Evolutionary conservation across 2,113 vertebrate genomes (phyloP).

Genomic region (Brienomyrus brachyistius): DNA sequence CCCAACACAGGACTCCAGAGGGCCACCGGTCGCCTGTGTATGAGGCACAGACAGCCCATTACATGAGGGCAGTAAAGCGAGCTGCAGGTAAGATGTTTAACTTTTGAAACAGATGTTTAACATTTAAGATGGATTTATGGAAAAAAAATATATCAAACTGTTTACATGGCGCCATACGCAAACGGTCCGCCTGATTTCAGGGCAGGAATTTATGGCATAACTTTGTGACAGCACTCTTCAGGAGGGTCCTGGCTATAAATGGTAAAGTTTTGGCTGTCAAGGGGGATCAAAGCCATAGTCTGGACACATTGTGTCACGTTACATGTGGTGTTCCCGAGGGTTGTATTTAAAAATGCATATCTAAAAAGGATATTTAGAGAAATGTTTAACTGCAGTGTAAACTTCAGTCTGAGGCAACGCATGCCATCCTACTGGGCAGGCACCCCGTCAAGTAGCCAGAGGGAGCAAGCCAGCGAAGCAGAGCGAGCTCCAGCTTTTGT

Average conservation of each 20-base stretch:
- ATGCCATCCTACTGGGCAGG: not conserved
- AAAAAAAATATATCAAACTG: constrained; percentile 13
- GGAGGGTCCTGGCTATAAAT: constrained; percentile 23
- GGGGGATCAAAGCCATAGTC: constrained; percentile 1
- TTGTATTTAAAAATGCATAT: not conserved
- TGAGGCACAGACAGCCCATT: not conserved
- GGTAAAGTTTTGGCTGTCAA: not conserved
- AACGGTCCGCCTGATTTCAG: not conserved
- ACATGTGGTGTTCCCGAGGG: not conserved
- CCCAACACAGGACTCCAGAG: not conserved
- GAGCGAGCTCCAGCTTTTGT: constrained; percentile 9
- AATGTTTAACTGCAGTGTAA: not conserved
- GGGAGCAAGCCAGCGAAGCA: not conserved
- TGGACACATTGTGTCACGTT: constrained; percentile 8
- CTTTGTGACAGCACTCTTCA: not conserved
- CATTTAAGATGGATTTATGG: constrained; percentile 17
- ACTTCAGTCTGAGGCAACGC: not conserved
- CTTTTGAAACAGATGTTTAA: not conserved
- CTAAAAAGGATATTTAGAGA: not conserved
- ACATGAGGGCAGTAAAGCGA: not conserved
- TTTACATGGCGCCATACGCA: constrained; percentile 21
- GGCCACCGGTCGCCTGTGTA: not conserved
- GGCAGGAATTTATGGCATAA: constrained; percentile 12
- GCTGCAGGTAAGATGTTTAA: constrained; percentile 13
- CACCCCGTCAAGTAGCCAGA: not conserved